Percentiles rank a stretch among this genome's conserved stretches.
phyloP scores from a whole-genome alignment of 2,113 vertebrate species.

The Ptyas mucosa region DNA sequence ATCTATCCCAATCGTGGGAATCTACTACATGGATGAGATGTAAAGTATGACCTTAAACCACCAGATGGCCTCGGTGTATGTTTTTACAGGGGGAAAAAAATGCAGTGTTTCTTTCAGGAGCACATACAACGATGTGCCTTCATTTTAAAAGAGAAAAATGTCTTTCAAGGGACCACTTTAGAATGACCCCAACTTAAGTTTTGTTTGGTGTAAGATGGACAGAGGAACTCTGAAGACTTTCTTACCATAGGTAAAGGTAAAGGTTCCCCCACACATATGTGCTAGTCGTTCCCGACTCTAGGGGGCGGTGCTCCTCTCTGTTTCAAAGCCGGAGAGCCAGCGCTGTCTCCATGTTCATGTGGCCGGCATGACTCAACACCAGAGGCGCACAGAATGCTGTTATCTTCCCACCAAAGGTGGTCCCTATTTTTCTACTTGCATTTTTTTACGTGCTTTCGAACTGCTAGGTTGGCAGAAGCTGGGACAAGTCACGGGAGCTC shows the following conservation, averaged over 20 bases:
- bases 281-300: too few relatives aligned
- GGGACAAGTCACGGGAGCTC: too few relatives aligned
- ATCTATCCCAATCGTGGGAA: not conserved
- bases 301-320: too few relatives aligned
- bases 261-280: too few relatives aligned
- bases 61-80: constrained; percentile 58
- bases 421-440: too few relatives aligned
- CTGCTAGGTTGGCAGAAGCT: too few relatives aligned
- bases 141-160: not conserved
- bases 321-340: too few relatives aligned
- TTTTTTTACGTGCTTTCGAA: too few relatives aligned
- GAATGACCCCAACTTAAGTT: not conserved
- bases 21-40: not conserved
- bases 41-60: constrained; percentile 35
- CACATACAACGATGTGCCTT: fast-evolving
- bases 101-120: not conserved
- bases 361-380: too few relatives aligned
- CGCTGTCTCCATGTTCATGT: too few relatives aligned
- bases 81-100: fast-evolving
- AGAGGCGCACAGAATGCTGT: too few relatives aligned
- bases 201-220: not conserved
- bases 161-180: not conserved
- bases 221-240: not conserved
- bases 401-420: too few relatives aligned
- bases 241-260: not conserved